Evolutionary conservation across 2,113 vertebrate genomes (phyloP).

Genomic region (Calyptomena viridis): DNA sequence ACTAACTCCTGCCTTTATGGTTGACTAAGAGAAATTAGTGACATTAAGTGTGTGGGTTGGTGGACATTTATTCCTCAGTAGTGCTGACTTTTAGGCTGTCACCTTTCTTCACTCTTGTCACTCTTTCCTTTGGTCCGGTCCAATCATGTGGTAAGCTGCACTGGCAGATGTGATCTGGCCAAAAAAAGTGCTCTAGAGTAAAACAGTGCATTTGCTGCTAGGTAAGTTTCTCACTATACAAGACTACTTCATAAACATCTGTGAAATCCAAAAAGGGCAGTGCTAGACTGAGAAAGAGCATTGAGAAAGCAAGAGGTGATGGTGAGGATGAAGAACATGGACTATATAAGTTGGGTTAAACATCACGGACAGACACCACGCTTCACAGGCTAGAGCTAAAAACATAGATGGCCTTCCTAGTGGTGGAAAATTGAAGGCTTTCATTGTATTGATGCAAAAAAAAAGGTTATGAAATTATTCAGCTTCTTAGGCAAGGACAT

Average conservation of each 20-base stretch:
- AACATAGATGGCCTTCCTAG: background rate
- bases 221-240: background rate
- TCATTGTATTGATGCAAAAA: background rate
- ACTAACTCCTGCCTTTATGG: background rate
- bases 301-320: background rate
- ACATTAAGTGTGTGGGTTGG: background rate
- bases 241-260: background rate
- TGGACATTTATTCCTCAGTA: background rate
- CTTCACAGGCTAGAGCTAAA: background rate
- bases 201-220: background rate
- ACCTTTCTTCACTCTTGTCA: background rate
- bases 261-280: background rate
- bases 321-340: background rate
- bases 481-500: background rate
- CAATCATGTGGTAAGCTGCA: background rate
- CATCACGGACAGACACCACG: accelerated
- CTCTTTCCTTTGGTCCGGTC: background rate
- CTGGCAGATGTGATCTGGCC: background rate
- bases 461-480: background rate
- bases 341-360: background rate
- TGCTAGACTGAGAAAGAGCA: background rate
- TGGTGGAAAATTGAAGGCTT: background rate
- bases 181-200: background rate
- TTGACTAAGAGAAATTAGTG: background rate
- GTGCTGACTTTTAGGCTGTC: background rate